phyloP scores from a whole-genome alignment of 2,113 vertebrate genomes.

The Edolisoma coerulescens region DNA sequence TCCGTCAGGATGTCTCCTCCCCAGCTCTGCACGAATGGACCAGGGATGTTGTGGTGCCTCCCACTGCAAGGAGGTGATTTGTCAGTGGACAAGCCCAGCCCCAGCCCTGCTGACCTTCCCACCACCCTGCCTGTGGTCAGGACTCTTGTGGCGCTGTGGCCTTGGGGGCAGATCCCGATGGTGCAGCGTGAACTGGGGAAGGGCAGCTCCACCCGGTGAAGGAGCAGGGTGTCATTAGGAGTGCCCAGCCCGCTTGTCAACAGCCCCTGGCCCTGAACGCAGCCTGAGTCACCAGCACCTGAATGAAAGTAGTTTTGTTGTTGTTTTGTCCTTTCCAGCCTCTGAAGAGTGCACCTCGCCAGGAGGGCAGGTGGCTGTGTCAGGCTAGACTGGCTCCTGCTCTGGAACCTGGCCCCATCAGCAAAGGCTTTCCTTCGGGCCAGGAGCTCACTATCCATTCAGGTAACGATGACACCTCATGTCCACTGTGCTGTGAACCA shows the following conservation, averaged over 20 bases:
- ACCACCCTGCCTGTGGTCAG: background rate
- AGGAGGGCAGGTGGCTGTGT: background rate
- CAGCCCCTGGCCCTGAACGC: background rate
- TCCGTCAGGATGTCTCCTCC: background rate
- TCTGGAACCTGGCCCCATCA: background rate
- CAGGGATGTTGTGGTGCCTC: rapidly evolving
- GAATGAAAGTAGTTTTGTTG: slow-evolving; percentile 70
- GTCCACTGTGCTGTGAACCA: background rate
- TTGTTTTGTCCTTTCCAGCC: slow-evolving; percentile 27
- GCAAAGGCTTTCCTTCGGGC: background rate
- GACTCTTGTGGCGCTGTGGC: slow-evolving; percentile 34
- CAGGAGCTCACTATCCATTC: background rate
- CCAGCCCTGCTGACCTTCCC: background rate
- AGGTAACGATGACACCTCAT: background rate
- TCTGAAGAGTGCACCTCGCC: background rate
- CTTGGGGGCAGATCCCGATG: background rate
- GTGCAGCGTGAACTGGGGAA: background rate
- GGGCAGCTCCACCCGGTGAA: slow-evolving; percentile 34
- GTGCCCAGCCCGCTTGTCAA: slow-evolving; percentile 11
- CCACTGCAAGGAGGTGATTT: background rate
- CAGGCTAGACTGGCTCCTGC: background rate
- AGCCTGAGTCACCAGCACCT: slow-evolving; percentile 54
- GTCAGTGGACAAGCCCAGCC: background rate
- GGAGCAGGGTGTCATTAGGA: slow-evolving; percentile 57
- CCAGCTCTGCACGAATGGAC: rapidly evolving